Base-by-base conservation (phyloP, 2,113 vertebrate species). In the Myxocyprinus asiaticus region DNA sequence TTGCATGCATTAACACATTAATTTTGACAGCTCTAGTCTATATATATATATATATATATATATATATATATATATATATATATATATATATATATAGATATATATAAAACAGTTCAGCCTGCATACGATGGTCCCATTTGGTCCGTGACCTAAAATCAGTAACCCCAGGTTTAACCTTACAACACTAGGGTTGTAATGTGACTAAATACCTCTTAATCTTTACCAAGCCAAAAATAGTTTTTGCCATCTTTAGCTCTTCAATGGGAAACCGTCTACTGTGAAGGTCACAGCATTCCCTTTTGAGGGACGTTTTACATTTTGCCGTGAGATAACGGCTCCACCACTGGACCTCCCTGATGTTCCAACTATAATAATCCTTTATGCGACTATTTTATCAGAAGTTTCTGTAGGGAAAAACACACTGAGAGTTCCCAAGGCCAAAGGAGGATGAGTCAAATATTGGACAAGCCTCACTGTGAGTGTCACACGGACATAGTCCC, bases 341-440 rank as follows among this genome's bases (percentile, higher is more conserved):
- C 59, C 79, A 74, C 79, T 81, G 71, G 53, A 82, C 84, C 81
- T 85, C 81, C 77, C 66, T 43, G 9, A 33, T 59, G 76, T 83
- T 83, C 53, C 50, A 70, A 74, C 76, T 86, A 61, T 69, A 67
- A 79, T 82, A 67, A 79, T 82, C 76, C 79, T 82, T 82, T 67
- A 84, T 85, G 87, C 80, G 90, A 86, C 82, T 82, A 62, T 53
- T 85, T 79, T 83, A 84, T 86, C 63, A 67, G 63, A 70, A 56
- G 69, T 86, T 87, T 90, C 90, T 90, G 66, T 83, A 81, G 81
- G 73, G 83, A 81, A 82, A 70, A 69, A 79, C 85, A 87, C 74
- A 78, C 82, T 78, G 82, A 81, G 83, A 81, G 83, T 87, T 88
- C 88, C 81, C 95, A 96, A 97, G 95, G 95, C 93, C 95, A 94